A percentile compares a stretch with the other conserved stretches of the same genome.
phyloP scores from a whole-genome alignment of 2,888 invertebrate genomes.

The Aphidius colemani region DNA sequence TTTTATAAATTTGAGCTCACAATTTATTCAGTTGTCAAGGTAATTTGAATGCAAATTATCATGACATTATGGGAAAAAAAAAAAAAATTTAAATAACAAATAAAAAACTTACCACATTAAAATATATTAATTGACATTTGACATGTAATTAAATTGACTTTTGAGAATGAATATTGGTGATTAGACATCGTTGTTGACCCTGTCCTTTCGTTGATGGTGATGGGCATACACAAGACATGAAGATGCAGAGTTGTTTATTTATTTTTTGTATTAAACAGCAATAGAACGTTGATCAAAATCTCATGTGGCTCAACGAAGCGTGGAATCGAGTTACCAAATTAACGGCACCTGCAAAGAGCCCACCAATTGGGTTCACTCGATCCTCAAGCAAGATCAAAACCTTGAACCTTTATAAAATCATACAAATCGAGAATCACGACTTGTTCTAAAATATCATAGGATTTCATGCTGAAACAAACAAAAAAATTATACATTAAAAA shows the following conservation, averaged over 20 bases:
- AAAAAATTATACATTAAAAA: too few species aligned
- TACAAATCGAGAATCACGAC: conserved; percentile 28
- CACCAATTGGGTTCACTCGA: conserved; percentile 14
- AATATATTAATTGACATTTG: not conserved
- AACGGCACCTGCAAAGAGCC: conserved; percentile 37
- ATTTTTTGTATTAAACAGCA: conserved; percentile 33
- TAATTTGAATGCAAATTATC: conserved; percentile 14
- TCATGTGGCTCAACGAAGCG: conserved; percentile 32
- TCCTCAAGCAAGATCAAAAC: conserved; percentile 22
- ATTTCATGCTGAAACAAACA: too few species aligned
- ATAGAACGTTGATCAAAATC: conserved; percentile 37
- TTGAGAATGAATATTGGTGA: conserved; percentile 6
- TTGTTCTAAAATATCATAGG: not conserved
- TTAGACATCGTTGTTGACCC: conserved; percentile 36
- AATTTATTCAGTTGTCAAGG: conserved; percentile 6
- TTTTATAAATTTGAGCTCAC: too few species aligned
- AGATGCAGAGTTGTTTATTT: conserved; percentile 4
- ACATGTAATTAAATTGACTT: too few species aligned
- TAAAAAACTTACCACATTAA: not conserved
- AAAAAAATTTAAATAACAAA: not conserved
- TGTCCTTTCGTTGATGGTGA: conserved; percentile 12
- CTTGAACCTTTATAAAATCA: conserved; percentile 25
- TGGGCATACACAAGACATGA: conserved; percentile 1
- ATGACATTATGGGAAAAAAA: not conserved
- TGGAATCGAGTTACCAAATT: conserved; percentile 38